These are phyloP conservation scores for Psettodes erumei DNA, from an alignment of 2,113 vertebrate species.

Conservation along the genomic window DNA sequence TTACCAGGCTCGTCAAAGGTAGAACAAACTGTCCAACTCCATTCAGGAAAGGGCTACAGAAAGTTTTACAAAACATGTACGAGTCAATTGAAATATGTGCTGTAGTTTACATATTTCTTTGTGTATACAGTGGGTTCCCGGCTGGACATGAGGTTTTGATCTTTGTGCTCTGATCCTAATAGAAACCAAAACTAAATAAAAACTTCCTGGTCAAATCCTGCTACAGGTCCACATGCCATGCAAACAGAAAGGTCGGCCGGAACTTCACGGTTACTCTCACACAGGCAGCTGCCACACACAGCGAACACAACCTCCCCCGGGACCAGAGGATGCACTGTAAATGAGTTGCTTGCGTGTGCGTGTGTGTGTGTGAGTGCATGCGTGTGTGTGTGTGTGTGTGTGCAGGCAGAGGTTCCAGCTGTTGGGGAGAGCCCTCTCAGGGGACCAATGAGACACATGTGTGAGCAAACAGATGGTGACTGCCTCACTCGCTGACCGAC, in stretches of 20 bases:
- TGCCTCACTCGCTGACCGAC: background rate
- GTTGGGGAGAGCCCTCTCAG: constrained; percentile 26
- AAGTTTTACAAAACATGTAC: no score
- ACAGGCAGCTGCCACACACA: background rate
- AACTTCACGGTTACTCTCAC: background rate
- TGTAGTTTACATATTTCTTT: no score
- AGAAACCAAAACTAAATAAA: no score
- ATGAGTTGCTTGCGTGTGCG: background rate
- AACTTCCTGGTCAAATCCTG: no score
- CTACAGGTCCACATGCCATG: no score
- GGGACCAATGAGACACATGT: constrained; percentile 12
- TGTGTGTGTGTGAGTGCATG: background rate
- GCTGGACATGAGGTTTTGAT: no score
- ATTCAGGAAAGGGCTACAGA: no score
- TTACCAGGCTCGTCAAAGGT: no score
- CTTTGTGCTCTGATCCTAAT: no score
- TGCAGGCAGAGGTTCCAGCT: constrained; percentile 2
- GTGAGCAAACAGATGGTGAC: constrained; percentile 33
- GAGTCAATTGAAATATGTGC: no score
- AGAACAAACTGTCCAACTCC: no score
- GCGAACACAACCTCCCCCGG: background rate
- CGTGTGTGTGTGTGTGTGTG: constrained; percentile 7
- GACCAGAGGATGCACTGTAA: background rate
- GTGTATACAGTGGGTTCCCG: no score
- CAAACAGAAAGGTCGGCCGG: background rate